Evolutionary conservation across 2,113 vertebrate species (phyloP), one percentile per base, ranked within the genome.

Genomic region (Cairina moschata): DNA sequence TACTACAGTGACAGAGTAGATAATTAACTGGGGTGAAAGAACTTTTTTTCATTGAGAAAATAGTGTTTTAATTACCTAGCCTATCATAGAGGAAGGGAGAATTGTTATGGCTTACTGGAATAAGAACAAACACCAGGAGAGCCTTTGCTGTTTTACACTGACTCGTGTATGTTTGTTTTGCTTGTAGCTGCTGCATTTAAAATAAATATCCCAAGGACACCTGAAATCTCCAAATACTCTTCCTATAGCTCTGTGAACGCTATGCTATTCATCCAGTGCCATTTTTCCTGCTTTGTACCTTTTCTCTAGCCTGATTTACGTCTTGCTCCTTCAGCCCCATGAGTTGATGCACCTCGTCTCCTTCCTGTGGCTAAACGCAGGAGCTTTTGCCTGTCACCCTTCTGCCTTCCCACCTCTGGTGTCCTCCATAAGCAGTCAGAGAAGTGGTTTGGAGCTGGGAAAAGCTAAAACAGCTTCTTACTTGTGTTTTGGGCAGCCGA

Each of bases 1-100:
- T 83, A 58, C 91, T 93, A 58, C 56, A 72, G 91, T 92, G 86
- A 95, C 93, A 87, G 23, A 66, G 60, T 12, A 90, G 91, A 73
- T 93, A 97, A 93, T 95, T 96, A 96, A 91, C 82, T 59, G 68
- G 69, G 65, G 59, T 84, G 69, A 95, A 79, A 82, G 77, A 40
- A 94, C 74, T 63, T 75, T 50, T 58, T 17, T 93, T 96, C 93
- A 88, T 59, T 91, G 86, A 77, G 89, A 89, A 83, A 93, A 90
- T 65, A 69, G 40, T 78, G 46, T 58, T 96, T 95, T 94, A 91
- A 91, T 96, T 96, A 69, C 71, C 60, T 68, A 73, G 67, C 62
- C 66, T 92, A 26, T 95, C 66, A 83, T 54, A 83, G 90, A 92
- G 68, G 88, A 93, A 90, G 83, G 85, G 66, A 94, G 44, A 83